Percentiles rank a stretch among this genome's conserved stretches.
phyloP scores from a whole-genome alignment of 2,113 vertebrate species.

The Procavia capensis region DNA sequence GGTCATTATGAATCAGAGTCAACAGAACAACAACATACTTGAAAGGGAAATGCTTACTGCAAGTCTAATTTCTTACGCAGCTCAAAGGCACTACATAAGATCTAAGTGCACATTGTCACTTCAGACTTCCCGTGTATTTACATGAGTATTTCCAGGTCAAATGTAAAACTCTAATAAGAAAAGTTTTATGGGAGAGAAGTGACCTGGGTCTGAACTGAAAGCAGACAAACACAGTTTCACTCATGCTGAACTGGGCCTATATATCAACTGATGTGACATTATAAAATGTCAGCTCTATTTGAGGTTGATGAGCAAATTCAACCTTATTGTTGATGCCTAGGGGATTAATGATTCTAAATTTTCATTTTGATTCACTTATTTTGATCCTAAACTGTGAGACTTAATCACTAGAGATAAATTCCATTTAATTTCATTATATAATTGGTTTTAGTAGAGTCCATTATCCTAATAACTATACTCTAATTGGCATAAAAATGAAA shows the following conservation, averaged over 20 bases:
- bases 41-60: not conserved
- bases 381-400: slow-evolving; percentile 74
- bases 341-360: slow-evolving; percentile 73
- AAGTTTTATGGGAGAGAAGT: not conserved
- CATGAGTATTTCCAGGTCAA: not conserved
- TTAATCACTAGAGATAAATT: slow-evolving; percentile 79
- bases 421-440: slow-evolving; percentile 71
- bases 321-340: slow-evolving; percentile 73
- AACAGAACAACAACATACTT: not conserved
- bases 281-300: slow-evolving; percentile 67
- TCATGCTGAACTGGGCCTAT: not conserved
- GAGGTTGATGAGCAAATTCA: slow-evolving; percentile 68
- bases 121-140: not conserved
- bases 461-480: slow-evolving; percentile 80
- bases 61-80: not conserved
- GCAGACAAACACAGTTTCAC: slow-evolving; percentile 15
- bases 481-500: slow-evolving; percentile 80
- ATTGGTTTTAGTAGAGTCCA: slow-evolving; percentile 79
- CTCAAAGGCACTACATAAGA: not conserved
- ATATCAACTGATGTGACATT: slow-evolving; percentile 58
- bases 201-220: not conserved
- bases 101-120: not conserved
- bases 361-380: slow-evolving; percentile 79
- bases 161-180: not conserved
- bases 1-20: not conserved